Base-by-base conservation (phyloP, 1,140 invertebrate species). In the Penaeus vannamei region DNA sequence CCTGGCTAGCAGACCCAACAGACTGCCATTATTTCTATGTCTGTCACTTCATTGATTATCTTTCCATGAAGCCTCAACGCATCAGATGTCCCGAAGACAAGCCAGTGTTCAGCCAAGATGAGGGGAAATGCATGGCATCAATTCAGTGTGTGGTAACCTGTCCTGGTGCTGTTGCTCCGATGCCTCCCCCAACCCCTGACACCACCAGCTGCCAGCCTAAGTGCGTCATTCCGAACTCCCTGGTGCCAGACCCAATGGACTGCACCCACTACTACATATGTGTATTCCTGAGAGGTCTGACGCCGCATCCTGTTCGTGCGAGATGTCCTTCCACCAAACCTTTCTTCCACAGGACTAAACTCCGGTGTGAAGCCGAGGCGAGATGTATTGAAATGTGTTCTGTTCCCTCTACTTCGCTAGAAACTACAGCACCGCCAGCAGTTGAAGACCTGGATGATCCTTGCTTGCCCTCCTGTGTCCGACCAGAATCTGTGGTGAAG, bases 21-120 rank as follows among this genome's bases (percentile, higher is more conserved):
- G 86, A 88, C 53, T 88, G 86, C 36, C 86, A 76, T 42, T 84
- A 77, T 79, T 88, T 88, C 61, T 88, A 88, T 66, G 86, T 88
- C 17, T 88, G 86, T 32, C 66, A 88, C 66, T 88, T 88, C 62
- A 36, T 88, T 4, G 84, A 81, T 59, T 64, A 83, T 77, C 59
- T 64, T n/a, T 76, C 84, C 59, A 22, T 81, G 42, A 76, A 61
- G 42, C 86, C 86, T 84, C 62, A 59, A 36, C 80, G 86, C 42
- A 88, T 88, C 14, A 76, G n/a, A 29, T 88, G 86, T 20, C 86
- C 86, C 23, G 2, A 20, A 23, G 19, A 76, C 36, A 80, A 66
- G 10, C 86, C 86, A 23, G 69, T 88, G 20, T 88, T 88, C 69
- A 83, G 66, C 36, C 86, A 84, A 32, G 69, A 82, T 19, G 77